Base-by-base conservation (phyloP, 1,140 invertebrate genomes). In the Pseudoatta argentina region DNA sequence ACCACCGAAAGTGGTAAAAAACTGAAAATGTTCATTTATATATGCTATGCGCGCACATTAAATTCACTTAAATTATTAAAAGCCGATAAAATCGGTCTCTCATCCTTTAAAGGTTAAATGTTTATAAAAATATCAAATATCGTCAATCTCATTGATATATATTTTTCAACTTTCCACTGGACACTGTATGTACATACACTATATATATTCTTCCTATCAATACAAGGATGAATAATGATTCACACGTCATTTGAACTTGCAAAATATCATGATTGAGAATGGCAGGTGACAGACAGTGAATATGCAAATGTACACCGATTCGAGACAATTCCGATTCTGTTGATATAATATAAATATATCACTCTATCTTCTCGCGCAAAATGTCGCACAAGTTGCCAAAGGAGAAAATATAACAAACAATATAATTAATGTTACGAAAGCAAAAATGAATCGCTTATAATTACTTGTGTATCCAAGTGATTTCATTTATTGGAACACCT, bases 141-240 rank as follows among this genome's bases (percentile, higher is more conserved):
- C 8, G 39, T 44, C 39, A 44, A 44, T 44, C 39, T 44, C 39
- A 44, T 10, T 44, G 39, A 44, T 44, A 44, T 44, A 44, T 44
- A 44, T 44, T 10, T 44, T 44, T 44, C 39, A 44, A 44, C 39
- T 10, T 44, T 44, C 2, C 8, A 44, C 8, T 1, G 8, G 8
- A 44, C 39, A 44, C 7, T 44, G 8, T 44, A 10, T 44, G 39
- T 10, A 10, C 8, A 3, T 44, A 44, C 39, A 44, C 39, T 44
- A 10, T 10, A 44, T 44, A 44, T 44, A 0, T 3, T 21, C 39
- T 2, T 7, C 12, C 27, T 6, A 39, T 18, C 1, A 3, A 51
- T 27, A 21, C n/a, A 8, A 63, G 14, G 39, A 79, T 27, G 39
- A 69, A 79, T 57, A 67, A 55, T 69, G 76, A 78, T 79, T 39